A percentile compares a stretch with the other conserved stretches of the same genome.
These are phyloP conservation scores for Cyphomyrus discorhynchus DNA, from an alignment of 2,113 vertebrate species.

Conservation along the genomic window DNA sequence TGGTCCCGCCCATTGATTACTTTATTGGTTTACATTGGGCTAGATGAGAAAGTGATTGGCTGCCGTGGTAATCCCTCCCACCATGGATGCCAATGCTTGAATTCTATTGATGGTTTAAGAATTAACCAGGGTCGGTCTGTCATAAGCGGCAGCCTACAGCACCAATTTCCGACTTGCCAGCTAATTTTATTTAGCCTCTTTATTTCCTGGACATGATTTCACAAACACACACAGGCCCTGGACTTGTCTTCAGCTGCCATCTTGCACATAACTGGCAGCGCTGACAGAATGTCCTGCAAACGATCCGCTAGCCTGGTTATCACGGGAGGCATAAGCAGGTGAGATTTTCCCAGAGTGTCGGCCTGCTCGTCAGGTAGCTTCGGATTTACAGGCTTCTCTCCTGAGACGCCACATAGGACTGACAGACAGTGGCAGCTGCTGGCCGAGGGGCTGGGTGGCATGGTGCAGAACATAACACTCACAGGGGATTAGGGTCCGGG, in stretches of 20 bases:
- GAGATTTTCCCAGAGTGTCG: not conserved
- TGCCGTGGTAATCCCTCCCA: not conserved
- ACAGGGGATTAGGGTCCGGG: conserved; percentile 50
- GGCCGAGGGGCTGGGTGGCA: conserved; percentile 42
- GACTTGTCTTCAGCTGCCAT: not conserved
- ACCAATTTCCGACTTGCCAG: not conserved
- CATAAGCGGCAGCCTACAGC: not conserved
- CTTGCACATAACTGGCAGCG: not conserved
- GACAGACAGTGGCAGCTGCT: conserved; percentile 73
- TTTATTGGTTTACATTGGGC: not conserved
- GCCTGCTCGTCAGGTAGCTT: not conserved
- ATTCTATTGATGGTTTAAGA: not conserved
- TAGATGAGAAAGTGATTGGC: not conserved
- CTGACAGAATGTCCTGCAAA: not conserved
- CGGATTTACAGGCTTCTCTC: not conserved
- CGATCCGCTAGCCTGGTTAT: not conserved
- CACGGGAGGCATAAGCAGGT: not conserved
- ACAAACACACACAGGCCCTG: not conserved
- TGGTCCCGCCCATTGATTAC: not conserved
- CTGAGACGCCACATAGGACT: conserved; percentile 36
- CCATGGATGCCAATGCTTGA: not conserved
- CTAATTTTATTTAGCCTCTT: not conserved
- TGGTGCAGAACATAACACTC: conserved; percentile 48
- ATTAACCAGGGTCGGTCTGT: not conserved
- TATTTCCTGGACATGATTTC: not conserved